A percentile compares a stretch with the other conserved stretches of the same genome.
These are phyloP conservation scores for Gymnoscopelus braueri DNA, from an alignment of 2,797 vertebrate species.

Conservation along the genomic window DNA sequence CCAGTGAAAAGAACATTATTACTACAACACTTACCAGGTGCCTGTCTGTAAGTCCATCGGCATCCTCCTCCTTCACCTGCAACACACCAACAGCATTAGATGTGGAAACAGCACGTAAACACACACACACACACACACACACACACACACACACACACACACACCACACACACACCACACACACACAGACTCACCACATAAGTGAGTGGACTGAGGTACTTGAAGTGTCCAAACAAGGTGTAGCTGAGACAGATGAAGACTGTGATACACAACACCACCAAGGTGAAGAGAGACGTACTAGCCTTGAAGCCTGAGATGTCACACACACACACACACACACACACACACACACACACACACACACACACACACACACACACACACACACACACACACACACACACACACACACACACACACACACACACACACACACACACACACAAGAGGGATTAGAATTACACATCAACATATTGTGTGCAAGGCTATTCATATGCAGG, in stretches of 20 bases:
- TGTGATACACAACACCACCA: constrained; percentile 86
- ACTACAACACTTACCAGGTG: constrained; percentile 32
- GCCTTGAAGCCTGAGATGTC: constrained; percentile 85
- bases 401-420: neutral
- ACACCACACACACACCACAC: too few relatives aligned
- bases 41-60: constrained; percentile 59
- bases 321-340: neutral
- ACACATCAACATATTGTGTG: too few relatives aligned
- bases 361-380: neutral
- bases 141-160: too few relatives aligned
- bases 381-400: neutral
- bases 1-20: too few relatives aligned
- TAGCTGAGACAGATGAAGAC: constrained; percentile 84
- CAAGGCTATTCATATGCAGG: too few relatives aligned
- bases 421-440: too few relatives aligned
- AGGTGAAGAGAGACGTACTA: constrained; percentile 88
- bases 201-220: constrained; percentile 90
- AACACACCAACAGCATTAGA: constrained; percentile 1
- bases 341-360: neutral
- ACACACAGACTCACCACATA: constrained; percentile 83
- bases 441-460: too few relatives aligned
- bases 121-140: neutral
- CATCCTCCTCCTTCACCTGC: constrained; percentile 75
- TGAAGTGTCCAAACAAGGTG: constrained; percentile 91
- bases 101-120: neutral